Evolutionary conservation across 2,797 vertebrate genomes (phyloP).

Genomic region (Lophura swinhoii): DNA sequence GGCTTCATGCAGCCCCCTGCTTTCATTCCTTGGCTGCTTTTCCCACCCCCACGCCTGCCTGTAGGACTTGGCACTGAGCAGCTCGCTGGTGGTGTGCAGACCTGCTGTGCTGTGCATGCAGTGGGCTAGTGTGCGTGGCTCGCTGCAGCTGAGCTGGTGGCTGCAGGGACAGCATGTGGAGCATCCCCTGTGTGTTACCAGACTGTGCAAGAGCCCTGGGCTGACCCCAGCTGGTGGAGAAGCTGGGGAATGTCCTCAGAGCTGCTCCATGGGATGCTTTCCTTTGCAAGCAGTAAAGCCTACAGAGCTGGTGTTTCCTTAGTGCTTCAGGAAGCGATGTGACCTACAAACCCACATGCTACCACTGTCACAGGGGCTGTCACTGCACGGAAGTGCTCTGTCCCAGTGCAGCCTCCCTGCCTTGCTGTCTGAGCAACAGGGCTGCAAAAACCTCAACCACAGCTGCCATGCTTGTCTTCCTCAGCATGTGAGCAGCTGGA

Average conservation of each 20-base stretch:
- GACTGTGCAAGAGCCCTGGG: neutral
- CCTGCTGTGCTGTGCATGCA: neutral
- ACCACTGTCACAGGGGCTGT: neutral
- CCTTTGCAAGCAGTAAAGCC: neutral
- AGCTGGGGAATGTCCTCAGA: neutral
- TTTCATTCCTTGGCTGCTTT: neutral
- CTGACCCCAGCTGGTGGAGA: neutral
- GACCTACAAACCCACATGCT: neutral
- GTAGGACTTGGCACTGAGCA: neutral
- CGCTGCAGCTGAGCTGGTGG: neutral
- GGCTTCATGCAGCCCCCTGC: neutral
- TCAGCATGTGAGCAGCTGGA: rapidly evolving
- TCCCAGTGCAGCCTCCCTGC: neutral
- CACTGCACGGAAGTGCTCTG: neutral
- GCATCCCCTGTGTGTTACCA: neutral
- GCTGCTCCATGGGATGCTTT: neutral
- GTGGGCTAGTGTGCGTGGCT: neutral
- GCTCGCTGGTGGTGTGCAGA: neutral
- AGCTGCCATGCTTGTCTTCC: rapidly evolving
- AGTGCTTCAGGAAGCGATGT: rapidly evolving
- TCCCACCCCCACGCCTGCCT: neutral
- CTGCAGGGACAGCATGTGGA: neutral
- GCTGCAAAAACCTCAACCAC: neutral
- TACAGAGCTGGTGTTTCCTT: neutral
- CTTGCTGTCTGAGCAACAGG: neutral